A percentile compares a stretch with the other conserved stretches of the same genome.
Evolutionary conservation across 2,888 invertebrate species (phyloP).

Genomic region (Sipha maydis): DNA sequence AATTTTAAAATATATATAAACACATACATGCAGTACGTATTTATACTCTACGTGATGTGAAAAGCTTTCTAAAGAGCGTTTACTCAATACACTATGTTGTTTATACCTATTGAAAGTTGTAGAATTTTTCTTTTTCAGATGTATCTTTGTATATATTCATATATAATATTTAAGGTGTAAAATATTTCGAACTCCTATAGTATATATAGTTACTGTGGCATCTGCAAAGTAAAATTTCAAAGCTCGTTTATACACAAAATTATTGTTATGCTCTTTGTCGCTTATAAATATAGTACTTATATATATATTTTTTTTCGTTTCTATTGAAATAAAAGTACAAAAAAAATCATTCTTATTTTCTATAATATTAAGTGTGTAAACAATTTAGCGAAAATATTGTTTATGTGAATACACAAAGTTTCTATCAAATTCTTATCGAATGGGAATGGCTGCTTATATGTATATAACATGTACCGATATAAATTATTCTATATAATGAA

Average conservation of each 20-base stretch:
- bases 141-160: neutral
- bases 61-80: neutral
- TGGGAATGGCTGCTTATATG: neutral
- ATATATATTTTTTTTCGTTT: neutral
- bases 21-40: neutral
- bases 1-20: neutral
- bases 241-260: neutral
- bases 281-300: neutral
- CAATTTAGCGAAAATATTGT: constrained; percentile 17
- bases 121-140: neutral
- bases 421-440: constrained; percentile 21
- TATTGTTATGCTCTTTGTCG: neutral
- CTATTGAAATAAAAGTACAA: neutral
- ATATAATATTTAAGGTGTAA: neutral
- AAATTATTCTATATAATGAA: neutral
- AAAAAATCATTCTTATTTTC: neutral
- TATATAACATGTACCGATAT: neutral
- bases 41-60: neutral
- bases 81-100: neutral
- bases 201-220: neutral
- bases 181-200: neutral
- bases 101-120: neutral
- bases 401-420: constrained; percentile 11
- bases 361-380: neutral
- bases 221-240: neutral